Evolutionary conservation across 1,140 invertebrate species (phyloP), one percentile per base, ranked within the genome.

Genomic region (Bombus polaris): DNA sequence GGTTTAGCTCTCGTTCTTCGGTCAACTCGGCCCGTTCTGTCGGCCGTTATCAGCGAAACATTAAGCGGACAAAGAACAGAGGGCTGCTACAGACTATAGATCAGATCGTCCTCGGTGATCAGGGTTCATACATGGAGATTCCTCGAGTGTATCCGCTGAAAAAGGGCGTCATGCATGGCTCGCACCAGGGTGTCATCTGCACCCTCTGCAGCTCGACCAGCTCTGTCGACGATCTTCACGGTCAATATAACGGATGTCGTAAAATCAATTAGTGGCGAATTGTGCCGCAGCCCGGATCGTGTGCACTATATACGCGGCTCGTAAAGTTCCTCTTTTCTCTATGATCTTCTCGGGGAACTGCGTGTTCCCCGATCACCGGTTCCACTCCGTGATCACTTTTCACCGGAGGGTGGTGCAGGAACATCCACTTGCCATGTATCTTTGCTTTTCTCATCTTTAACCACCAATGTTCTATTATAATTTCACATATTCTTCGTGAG

Each of bases 221-320:
- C 88, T 80, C 87, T 84, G 88, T 88, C 66, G 76, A 82, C 81
- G 86, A 92, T 91, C 87, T 92, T 91, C 90, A 94, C 88, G 91
- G 92, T 93, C 90, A 93, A 94, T 94, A 92, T 93, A 93, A 91
- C 92, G 87, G 86, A 87, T 83, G 83, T 92, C 91, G 91, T 92
- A 92, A 92, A 92, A 93, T 91, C 92, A 94, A 94, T 94, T 94
- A 93, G 91, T 90, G 88, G 92, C 88, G 91, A 92, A 93, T 93
- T 93, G 90, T 92, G 88, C 86, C 83, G 89, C 76, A 76, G 91
- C 83, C 90, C 80, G 87, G 89, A 91, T 87, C 84, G 85, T 66
- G 35, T 66, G 28, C 59, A 35, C 3, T 22, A 28, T 70, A 65
- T 70, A 83, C n/a, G 47, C 35, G 2, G 35, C 65, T 70, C 59